Base-by-base conservation (phyloP, 1,140 invertebrate genomes). In the Penaeus vannamei region DNA sequence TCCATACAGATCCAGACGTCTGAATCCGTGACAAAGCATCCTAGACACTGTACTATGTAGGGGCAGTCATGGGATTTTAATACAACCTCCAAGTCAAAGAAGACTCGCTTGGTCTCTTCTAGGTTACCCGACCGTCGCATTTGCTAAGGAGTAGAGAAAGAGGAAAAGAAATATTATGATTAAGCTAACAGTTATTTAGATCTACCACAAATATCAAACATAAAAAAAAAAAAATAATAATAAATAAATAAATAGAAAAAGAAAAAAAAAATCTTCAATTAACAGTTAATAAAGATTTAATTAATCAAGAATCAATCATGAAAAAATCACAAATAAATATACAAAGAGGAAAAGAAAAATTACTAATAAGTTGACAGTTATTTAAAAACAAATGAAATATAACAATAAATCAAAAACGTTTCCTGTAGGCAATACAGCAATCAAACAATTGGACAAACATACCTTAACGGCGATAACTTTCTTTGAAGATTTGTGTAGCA, bases 61-160 rank as follows among this genome's bases (percentile, higher is more conserved):
- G 96, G 97, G 94, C 98, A 99, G 93, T 98, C 98, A 92, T 99
- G 97, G 76, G 97, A 99, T 91, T 99, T 97, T 20, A 99, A 95
- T 60, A 99, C 98, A 60, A 99, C 98, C 93, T 99, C 98, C 91
- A 99, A 94, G 94, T 99, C 99, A 98, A 99, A 99, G 79, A 99
- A 96, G 85, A 99, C 99, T 91, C 98, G 95, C 93, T 99, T 99
- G 90, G 98, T 99, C 93, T 99, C 98, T 93, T 99, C 98, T 23
- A 95, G 95, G 93, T 99, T 99, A 22, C 98, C 97, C 19, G 98
- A 98, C 66, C 98, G 95, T 90, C 98, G 95, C 98, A 99, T 99
- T 96, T 99, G 98, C 96, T 98, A 93, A 79, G 92, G 84, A 87
- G 80, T n/a, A 69, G 23, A 88, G 60, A 20, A 72, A 79, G 20